Percentiles rank a stretch among this genome's conserved stretches.
Conservation (phyloP, 2,113 vertebrate genomes). For the Aegithalos caudatus region DNA sequence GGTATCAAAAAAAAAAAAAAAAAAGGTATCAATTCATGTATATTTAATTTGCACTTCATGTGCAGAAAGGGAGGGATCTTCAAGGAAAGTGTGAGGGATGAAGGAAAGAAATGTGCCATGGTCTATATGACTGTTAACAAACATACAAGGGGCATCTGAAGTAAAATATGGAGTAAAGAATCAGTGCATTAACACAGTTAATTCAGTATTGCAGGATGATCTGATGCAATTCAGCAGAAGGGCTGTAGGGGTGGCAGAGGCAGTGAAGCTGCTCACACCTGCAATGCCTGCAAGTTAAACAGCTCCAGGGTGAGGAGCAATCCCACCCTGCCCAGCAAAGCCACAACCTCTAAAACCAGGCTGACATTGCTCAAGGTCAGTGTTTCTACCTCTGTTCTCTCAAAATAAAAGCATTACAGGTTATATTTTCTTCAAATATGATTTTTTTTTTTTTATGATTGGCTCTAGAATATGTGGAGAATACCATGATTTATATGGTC, state of each 20-base stretch:
- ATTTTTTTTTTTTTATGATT: neutral
- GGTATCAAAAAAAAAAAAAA: too few relatives aligned
- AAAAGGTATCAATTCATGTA: neutral
- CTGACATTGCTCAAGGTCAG: neutral
- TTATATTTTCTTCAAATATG: neutral
- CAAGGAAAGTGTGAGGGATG: neutral
- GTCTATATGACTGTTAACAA: neutral
- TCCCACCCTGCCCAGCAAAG: neutral
- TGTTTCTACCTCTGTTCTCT: neutral
- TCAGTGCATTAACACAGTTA: neutral
- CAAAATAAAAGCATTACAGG: neutral
- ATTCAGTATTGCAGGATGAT: neutral
- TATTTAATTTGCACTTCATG: neutral
- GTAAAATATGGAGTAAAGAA: neutral
- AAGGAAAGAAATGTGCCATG: neutral
- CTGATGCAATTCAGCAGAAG: neutral
- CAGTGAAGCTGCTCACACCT: neutral
- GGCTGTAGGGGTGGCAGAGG: neutral
- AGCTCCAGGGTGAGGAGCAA: neutral
- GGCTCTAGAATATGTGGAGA: neutral
- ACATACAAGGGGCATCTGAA: neutral
- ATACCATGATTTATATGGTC: rapidly evolving
- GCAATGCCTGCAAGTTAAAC: neutral
- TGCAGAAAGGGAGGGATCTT: neutral
- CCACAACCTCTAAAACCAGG: neutral